These are phyloP conservation scores for Lasioglossum baleicum DNA, from an alignment of 1,140 invertebrate species.

Conservation along the genomic window DNA sequence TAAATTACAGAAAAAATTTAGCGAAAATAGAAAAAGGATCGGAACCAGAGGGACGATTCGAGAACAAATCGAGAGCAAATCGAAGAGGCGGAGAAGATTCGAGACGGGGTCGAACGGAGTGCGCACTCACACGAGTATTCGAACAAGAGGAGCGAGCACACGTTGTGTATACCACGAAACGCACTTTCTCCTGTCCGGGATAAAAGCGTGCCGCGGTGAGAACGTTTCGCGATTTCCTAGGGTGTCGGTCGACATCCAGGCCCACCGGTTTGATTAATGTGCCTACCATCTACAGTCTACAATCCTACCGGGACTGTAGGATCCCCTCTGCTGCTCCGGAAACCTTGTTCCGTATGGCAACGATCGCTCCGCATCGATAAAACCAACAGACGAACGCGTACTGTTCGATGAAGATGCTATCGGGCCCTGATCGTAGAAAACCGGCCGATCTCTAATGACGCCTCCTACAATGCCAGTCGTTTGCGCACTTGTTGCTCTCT, in stretches of 20 bases:
- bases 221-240: constrained; percentile 50
- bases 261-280: constrained; percentile 44
- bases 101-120: too few species aligned
- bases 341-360: not conserved
- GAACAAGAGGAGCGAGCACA: not conserved
- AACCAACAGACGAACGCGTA: not conserved
- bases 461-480: too few species aligned
- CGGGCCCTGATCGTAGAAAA: not conserved
- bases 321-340: not conserved
- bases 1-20: too few species aligned
- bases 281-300: not conserved
- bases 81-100: too few species aligned
- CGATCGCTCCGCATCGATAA: not conserved
- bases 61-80: too few species aligned
- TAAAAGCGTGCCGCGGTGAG: constrained; percentile 47
- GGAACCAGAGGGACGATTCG: too few species aligned
- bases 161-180: constrained; percentile 38
- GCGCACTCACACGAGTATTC: too few species aligned
- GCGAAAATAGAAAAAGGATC: too few species aligned
- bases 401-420: not conserved
- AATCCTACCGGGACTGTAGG: too few species aligned
- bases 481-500: too few species aligned
- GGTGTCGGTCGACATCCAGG: constrained; percentile 31
- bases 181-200: constrained; percentile 54
- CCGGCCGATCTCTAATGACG: not conserved